A percentile compares a stretch with the other conserved stretches of the same genome.
phyloP scores from a whole-genome alignment of 1,140 invertebrate species.

The Neuroterus valhalla region DNA sequence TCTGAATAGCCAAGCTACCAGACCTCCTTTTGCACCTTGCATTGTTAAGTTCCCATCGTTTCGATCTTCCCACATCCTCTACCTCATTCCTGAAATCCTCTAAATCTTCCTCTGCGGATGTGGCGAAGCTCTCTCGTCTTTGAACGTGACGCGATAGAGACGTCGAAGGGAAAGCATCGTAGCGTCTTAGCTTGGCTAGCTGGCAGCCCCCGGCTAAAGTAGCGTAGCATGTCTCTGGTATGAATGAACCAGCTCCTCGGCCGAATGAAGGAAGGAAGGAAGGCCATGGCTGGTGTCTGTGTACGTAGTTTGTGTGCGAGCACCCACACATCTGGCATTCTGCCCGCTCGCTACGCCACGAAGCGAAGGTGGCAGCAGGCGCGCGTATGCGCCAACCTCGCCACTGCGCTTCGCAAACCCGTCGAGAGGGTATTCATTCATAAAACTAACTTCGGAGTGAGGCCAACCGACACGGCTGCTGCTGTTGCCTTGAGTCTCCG shows the following conservation, averaged over 20 bases:
- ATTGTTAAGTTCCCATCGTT: no score
- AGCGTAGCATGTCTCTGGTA: constrained; percentile 37
- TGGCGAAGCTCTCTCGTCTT: not conserved
- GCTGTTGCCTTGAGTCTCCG: constrained; percentile 43
- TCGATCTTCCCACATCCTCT: not conserved
- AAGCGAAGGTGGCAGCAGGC: constrained; percentile 36
- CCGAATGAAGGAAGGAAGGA: constrained; percentile 57
- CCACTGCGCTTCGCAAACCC: constrained; percentile 35
- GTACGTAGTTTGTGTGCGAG: constrained; percentile 26
- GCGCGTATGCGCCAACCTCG: constrained; percentile 44
- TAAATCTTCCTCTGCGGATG: constrained; percentile 4
- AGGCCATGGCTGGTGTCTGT: constrained; percentile 47
- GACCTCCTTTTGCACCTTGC: no score
- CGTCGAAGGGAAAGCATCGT: constrained; percentile 32
- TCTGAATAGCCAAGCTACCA: no score
- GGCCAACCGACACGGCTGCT: constrained; percentile 53
- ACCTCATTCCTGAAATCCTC: not conserved
- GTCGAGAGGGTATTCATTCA: constrained; percentile 72
- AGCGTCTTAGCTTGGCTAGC: constrained; percentile 30
- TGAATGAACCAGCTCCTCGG: constrained; percentile 54
- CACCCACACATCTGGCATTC: constrained; percentile 36
- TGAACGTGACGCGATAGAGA: constrained; percentile 13
- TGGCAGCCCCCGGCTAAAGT: constrained; percentile 41
- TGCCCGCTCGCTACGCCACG: constrained; percentile 39
- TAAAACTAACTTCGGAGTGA: constrained; percentile 65